These are phyloP conservation scores for Dendrophyllia cribrosa DNA, from an alignment of 64 coral and sea anemone genomes.

Conservation along the genomic window DNA sequence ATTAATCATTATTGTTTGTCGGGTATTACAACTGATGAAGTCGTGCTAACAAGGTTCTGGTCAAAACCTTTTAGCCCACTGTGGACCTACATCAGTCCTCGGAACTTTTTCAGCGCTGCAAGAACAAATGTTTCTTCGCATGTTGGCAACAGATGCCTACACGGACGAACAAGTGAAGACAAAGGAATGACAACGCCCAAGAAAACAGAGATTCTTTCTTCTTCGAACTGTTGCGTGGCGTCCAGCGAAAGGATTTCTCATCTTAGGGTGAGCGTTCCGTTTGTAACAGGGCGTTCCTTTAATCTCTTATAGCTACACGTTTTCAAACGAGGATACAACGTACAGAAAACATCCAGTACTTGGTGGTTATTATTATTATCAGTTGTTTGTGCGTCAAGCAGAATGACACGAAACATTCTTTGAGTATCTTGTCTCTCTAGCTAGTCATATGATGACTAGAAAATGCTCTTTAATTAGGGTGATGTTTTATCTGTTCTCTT, in stretches of 20 bases:
- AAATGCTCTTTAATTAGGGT: not conserved
- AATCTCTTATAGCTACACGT: not conserved
- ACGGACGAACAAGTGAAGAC: not conserved
- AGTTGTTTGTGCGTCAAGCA: not conserved
- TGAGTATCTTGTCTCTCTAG: not conserved
- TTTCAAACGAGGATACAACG: not conserved
- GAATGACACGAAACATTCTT: not conserved
- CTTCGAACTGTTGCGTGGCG: not conserved
- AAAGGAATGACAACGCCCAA: conserved; percentile 45
- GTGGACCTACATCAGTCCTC: not conserved
- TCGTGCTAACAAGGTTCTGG: conserved; percentile 53
- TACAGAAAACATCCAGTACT: not conserved
- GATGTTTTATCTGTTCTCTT: not conserved
- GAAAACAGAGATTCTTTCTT: conserved; percentile 41
- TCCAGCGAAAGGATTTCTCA: not conserved
- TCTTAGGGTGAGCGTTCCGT: conserved; percentile 9
- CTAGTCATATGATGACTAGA: not conserved
- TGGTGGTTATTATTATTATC: too few species aligned
- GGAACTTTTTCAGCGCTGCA: not conserved
- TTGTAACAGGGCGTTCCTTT: not conserved
- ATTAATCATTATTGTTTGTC: conserved; percentile 61
- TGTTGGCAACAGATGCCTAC: conserved; percentile 34
- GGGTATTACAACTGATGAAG: conserved; percentile 41
- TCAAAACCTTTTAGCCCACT: not conserved
- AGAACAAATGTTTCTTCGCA: not conserved